A percentile compares a stretch with the other conserved stretches of the same genome.
Conservation (phyloP, 2,113 vertebrate genomes). For the Euleptes europaea region DNA sequence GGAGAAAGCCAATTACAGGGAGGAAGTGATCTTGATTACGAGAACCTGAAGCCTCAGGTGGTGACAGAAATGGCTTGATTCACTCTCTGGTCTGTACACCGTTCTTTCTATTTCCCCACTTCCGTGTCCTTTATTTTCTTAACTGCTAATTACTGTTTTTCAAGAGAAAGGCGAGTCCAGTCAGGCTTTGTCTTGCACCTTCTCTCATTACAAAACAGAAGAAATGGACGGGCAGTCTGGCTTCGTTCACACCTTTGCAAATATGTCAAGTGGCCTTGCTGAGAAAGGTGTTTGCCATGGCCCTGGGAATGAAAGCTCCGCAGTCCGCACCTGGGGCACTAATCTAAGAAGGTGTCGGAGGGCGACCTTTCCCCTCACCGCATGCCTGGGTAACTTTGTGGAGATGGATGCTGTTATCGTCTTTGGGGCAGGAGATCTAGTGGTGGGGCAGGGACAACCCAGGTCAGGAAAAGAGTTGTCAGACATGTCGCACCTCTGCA, state of each 20-base stretch:
- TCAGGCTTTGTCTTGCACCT: slow-evolving; percentile 13
- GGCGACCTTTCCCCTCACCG: too few species aligned
- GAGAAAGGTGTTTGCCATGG: slow-evolving; percentile 27
- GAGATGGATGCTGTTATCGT: too few species aligned
- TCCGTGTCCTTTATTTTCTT: slow-evolving; percentile 20
- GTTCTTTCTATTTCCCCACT: not conserved
- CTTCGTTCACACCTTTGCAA: not conserved
- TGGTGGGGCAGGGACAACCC: too few species aligned
- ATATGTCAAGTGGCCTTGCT: not conserved
- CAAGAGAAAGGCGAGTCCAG: slow-evolving; percentile 36
- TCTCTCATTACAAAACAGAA: slow-evolving; percentile 40
- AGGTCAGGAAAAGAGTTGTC: too few species aligned
- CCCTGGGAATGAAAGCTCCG: not conserved
- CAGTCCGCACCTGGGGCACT: not conserved
- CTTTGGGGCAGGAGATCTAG: too few species aligned
- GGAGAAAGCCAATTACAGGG: slow-evolving; percentile 3
- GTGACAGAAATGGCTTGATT: not conserved
- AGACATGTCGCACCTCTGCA: too few species aligned
- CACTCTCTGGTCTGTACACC: slow-evolving; percentile 3
- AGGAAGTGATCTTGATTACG: not conserved
- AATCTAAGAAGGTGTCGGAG: too few species aligned
- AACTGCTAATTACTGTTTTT: slow-evolving; percentile 25
- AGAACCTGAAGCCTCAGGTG: slow-evolving; percentile 29
- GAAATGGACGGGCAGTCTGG: not conserved
- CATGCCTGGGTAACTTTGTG: too few species aligned